phyloP scores from a whole-genome alignment of 1,140 invertebrate species.

The Aphidius ervi region DNA sequence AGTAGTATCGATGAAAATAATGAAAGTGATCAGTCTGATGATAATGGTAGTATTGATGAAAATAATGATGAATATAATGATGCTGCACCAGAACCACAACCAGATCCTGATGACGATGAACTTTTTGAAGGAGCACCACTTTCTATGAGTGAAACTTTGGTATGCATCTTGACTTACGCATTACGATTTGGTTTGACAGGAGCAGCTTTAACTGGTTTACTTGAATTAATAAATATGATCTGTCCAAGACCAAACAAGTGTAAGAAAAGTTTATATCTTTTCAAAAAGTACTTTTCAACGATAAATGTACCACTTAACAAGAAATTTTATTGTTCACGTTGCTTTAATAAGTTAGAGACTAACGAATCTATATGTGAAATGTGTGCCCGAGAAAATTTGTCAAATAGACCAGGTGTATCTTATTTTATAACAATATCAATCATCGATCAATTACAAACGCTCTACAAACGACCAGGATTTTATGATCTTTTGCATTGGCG shows the following conservation, averaged over 20 bases:
- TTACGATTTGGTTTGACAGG: too few relatives aligned
- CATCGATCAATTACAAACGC: conserved; percentile 16
- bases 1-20: too few relatives aligned
- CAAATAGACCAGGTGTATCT: neutral
- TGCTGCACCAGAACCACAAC: too few relatives aligned
- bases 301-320: conserved; percentile 5
- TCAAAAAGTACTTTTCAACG: conserved; percentile 18
- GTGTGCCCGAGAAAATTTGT: neutral
- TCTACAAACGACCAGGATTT: conserved; percentile 21
- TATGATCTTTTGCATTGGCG: conserved; percentile 11
- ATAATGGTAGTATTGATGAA: too few relatives aligned
- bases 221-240: conserved; percentile 10
- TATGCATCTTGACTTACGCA: too few relatives aligned
- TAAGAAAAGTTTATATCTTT: conserved; percentile 10
- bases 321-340: conserved; percentile 20
- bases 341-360: conserved; percentile 6
- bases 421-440: conserved; percentile 24
- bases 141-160: too few relatives aligned
- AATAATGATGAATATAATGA: too few relatives aligned
- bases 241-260: conserved; percentile 18
- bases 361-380: conserved; percentile 4
- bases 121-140: too few relatives aligned
- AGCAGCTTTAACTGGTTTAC: conserved; percentile 8
- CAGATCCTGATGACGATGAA: too few relatives aligned
- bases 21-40: too few relatives aligned